Evolutionary conservation across 1,140 invertebrate genomes (phyloP).

Genomic region (Drosophila mauritiana): DNA sequence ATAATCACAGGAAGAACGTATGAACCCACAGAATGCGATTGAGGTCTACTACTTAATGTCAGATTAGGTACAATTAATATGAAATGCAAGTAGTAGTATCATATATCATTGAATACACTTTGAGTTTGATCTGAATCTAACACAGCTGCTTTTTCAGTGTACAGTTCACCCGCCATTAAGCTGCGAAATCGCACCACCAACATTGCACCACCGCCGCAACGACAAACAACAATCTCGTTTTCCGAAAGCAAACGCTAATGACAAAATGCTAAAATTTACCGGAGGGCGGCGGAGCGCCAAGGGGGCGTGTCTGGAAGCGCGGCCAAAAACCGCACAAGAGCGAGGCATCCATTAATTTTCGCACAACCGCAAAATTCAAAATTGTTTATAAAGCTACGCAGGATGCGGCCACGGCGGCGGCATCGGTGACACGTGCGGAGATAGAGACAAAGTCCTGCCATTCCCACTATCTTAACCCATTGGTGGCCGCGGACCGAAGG

Average conservation of each 20-base stretch:
- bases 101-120: no score
- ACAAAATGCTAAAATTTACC: slow-evolving; percentile 77
- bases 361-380: slow-evolving; percentile 81
- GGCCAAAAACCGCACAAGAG: slow-evolving; percentile 77
- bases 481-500: slow-evolving; percentile 35
- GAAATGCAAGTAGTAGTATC: no score
- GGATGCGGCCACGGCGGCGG: slow-evolving; percentile 56
- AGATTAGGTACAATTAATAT: no score
- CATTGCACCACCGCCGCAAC: slow-evolving; percentile 48
- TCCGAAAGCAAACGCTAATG: slow-evolving; percentile 77
- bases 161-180: slow-evolving; percentile 40
- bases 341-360: slow-evolving; percentile 83
- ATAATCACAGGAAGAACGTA: slow-evolving; percentile 1
- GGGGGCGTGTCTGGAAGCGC: slow-evolving; percentile 52
- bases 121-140: background rate
- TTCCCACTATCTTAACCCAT: slow-evolving; percentile 35
- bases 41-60: no score
- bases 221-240: slow-evolving; percentile 77
- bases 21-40: background rate
- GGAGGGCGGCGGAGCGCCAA: background rate
- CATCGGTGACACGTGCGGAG: slow-evolving; percentile 71
- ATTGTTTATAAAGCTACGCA: slow-evolving; percentile 83
- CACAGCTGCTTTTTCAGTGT: background rate
- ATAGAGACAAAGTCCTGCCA: slow-evolving; percentile 24
- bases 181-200: slow-evolving; percentile 47